Base-by-base conservation (phyloP, 2,888 invertebrate genomes). In the Mantis religiosa region DNA sequence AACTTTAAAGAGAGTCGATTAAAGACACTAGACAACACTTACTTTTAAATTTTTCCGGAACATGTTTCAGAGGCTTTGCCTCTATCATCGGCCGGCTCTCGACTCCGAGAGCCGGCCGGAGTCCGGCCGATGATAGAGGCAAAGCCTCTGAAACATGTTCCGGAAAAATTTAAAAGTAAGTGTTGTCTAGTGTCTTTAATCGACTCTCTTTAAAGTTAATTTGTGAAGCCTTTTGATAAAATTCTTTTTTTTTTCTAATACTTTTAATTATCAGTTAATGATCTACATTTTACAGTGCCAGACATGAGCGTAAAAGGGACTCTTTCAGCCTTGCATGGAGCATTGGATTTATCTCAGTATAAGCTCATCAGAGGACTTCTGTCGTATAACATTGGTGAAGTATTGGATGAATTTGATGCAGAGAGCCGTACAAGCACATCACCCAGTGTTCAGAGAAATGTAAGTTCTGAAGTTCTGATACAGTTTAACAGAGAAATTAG, bases 301-400 rank as follows among this genome's bases (percentile, higher is more conserved):
- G 98, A 98, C 93, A 95, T 98, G 93, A 96, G 97, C 92, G 95
- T 98, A 27, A 96, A 96, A 90, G 99, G 98, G 28, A 96, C 96
- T 54, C 94, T 99, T 90, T 97, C 98, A 3, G 97, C 98, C 81
- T 95, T 99, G 91, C 96, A 97, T 93, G 96, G 96, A 90, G 95
- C 96, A 84, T 93, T 99, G 89, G 97, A 98, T 93, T 94, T 97
- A 87, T 95, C 96, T 87, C 98, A 98, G 93, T 99, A 98, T 93
- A 96, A 97, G 93, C 94, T 99, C 83, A 95, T 99, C 88, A 95
- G 97, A 90, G 98, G 98, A 28, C 95, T 99, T 89, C 94, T 99
- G 12, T 95, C 96, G 3, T 97, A 97, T 93, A 99, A 99, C 94
- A 95, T 99, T 90, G 98, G 98, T 1, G 99, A 98, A 93, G 95